These are phyloP conservation scores for Lymantria monacha DNA, from an alignment of 2,888 invertebrate species.

Conservation along the genomic window DNA sequence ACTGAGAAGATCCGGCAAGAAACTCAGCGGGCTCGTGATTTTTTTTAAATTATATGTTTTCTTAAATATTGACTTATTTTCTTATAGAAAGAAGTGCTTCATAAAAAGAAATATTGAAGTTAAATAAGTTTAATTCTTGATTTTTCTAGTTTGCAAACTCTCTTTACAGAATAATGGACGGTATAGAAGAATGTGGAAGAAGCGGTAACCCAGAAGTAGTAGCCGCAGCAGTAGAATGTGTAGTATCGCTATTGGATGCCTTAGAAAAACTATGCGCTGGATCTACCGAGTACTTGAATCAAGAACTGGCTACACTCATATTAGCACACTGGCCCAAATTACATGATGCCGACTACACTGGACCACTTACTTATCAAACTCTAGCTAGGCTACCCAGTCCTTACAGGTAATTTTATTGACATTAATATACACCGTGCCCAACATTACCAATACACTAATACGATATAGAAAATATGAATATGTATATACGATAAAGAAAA, in stretches of 20 bases:
- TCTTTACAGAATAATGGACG: conserved; percentile 89
- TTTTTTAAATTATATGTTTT: too few species aligned
- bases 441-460: neutral
- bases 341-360: conserved; percentile 90
- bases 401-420: conserved; percentile 80
- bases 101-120: too few species aligned
- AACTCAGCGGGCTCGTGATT: too few species aligned
- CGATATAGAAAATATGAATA: too few species aligned
- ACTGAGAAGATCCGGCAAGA: too few species aligned
- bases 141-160: too few species aligned
- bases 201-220: conserved; percentile 89
- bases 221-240: conserved; percentile 91
- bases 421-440: neutral
- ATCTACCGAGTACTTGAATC: conserved; percentile 65
- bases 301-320: conserved; percentile 72
- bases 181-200: conserved; percentile 95
- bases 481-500: too few species aligned
- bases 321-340: conserved; percentile 85
- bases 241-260: conserved; percentile 91
- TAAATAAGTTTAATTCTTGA: too few species aligned
- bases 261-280: conserved; percentile 92
- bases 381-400: conserved; percentile 91
- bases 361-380: conserved; percentile 92
- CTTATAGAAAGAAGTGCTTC: too few species aligned
- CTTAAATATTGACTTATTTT: too few species aligned